Conservation (phyloP, 2,797 vertebrate species). For the Poliocrania exsul region DNA sequence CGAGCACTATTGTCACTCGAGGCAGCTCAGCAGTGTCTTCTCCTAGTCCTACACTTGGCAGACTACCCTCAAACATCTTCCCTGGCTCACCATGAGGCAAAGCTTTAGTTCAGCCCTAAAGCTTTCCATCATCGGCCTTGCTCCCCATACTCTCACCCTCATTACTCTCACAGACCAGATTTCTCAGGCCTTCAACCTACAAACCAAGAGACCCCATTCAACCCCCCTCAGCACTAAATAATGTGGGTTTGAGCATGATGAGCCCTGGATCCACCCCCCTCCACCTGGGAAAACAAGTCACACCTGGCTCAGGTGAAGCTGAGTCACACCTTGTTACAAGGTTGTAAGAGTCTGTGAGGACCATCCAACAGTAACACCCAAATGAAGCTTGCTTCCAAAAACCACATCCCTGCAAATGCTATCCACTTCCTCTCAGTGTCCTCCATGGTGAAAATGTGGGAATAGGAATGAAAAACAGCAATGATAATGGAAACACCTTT, state of each 20-base stretch:
- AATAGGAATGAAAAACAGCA: background rate
- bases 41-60: background rate
- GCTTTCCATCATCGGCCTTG: background rate
- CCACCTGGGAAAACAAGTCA: background rate
- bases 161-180: background rate
- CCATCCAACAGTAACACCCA: background rate
- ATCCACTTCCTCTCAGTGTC: background rate
- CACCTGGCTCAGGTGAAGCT: background rate
- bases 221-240: background rate
- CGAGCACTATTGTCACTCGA: background rate
- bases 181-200: background rate
- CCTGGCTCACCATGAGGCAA: background rate
- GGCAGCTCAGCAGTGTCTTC: background rate
- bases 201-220: fast-evolving
- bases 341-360: background rate
- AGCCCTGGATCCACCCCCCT: background rate
- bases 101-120: background rate
- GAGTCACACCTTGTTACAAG: background rate
- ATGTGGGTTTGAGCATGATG: background rate
- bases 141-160: background rate
- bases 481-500: background rate
- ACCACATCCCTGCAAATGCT: background rate
- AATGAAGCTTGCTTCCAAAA: background rate
- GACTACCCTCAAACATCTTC: background rate
- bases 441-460: background rate